Base-by-base conservation (phyloP, 23 tunicate genomes). In the Phallusia fumigata region DNA sequence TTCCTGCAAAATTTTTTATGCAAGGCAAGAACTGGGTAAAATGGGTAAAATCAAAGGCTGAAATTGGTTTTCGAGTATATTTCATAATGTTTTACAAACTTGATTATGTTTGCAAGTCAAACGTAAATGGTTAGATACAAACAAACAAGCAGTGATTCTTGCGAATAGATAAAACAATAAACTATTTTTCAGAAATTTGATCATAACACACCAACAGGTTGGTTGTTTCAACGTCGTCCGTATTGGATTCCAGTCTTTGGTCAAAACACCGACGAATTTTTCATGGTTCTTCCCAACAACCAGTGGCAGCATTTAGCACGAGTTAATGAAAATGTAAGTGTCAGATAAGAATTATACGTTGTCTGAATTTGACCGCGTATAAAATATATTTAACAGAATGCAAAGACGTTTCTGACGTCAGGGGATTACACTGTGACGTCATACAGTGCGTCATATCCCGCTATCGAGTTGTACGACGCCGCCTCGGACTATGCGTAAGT, bases 231-330 rank as follows among this genome's bases (percentile, higher is more conserved):
- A 84, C 85, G 94, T 0, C 80, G 94, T 24, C 94, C 94, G 22
- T 84, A 89, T 58, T 89, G 94, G 94, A 89, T 89, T 5, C 94
- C 94, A n/a, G 94, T 89, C 26, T 89, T 89, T 75, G 94, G 82
- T 19, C 79, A 74, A 73, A 83, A 21, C 32, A 30, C n/a, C 21
- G 82, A 74, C n/a, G 94, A 84, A 53, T 89, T 58, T 50, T 89
- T 79, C 45, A 84, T 64, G n/a, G 94, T 89, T 51, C 81, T 84
- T 18, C 94, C 94, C 12, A 84, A 80, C 65, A 50, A 80, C 6
- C 74, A 50, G 0, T 89, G 88, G 88, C 94, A 89, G 30, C 94
- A 89, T 75, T 53, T 89, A 82, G 79, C 87, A 26, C 34, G 74
- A 53, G 85, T 89, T 26, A 32, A 74, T 64, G 53, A 51, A 19